Base-by-base conservation (phyloP, 2,888 invertebrate species). In the Mimachlamys varia region DNA sequence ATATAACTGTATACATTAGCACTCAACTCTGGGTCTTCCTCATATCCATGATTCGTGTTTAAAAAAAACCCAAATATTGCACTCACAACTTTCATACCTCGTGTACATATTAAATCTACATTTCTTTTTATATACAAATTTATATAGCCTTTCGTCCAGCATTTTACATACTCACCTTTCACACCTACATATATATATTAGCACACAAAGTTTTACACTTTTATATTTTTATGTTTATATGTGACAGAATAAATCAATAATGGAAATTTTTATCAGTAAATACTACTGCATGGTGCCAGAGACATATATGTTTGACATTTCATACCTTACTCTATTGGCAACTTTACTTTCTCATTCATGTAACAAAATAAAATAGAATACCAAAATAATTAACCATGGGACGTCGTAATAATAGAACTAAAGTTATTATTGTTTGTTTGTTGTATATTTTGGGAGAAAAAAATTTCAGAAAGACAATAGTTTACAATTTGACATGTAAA, bases 101-200 rank as follows among this genome's bases (percentile, higher is more conserved):
- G 10, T 22, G 27, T 89, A 53, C 38, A 58, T 2, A 89, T n/a
- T 13, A 50, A 38, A 38, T 88, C n/a, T 88, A 53, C 53, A 58
- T 27, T 55, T 3, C 13, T 89, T 27, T 89, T 44, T 33, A 89
- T 89, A 58, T 89, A 89, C 38, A 58, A 38, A n/a, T 89, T 44
- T 55, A 89, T 89, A 89, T 89, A 58, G 38, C 19, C 53, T 44
- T 58, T n/a, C 62, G 37, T 22, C 37, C 33, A 33, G 19, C 44
- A 22, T 5, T 89, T 13, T 27, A 58, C 22, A 58, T 44, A 58
- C 62, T 58, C 62, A 58, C 0, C 27, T 76, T 7, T 76, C 27
- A 33, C 12, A 76, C 33, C 12, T 76, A 10, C 27, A 76, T 76
- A 62, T 62, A 62, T 62, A n/a, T 62, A 62, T 22, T 62, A 62